Evolutionary conservation across 2,888 invertebrate species (phyloP), one percentile per base, ranked within the genome.

Genomic region (Xylophagus ater): DNA sequence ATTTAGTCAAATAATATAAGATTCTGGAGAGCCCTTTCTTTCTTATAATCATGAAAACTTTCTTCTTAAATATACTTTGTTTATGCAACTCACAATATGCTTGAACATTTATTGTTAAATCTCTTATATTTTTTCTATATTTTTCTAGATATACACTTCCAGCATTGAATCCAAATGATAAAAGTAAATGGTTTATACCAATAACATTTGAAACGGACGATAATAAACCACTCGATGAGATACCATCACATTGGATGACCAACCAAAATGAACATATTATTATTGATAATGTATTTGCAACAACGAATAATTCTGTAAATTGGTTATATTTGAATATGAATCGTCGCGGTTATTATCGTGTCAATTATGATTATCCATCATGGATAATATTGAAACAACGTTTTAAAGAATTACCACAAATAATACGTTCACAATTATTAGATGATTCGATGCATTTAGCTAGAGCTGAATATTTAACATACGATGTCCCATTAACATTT

Each of bases 361-460:
- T 78, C 13, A 78, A 78, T 55, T 79, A 79, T 51, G 78, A 79
- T 50, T 59, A 66, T 40, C 51, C 57, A 8, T 77, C 76, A 42
- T 79, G 79, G 79, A 57, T 67, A 42, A 56, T 66, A 8, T 54
- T 79, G 10, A 68, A 69, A 17, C 58, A 64, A 23, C 66, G 72
- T 3, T 73, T 74, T 31, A 67, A 71, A 52, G 50, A 51, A 2
- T 65, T 84, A 33, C 71, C 76, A 4, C 59, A 70, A 1, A 61
- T 73, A 2, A 76, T 75, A 41, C 64, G 80, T 44, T 79, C 78
- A 0, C 80, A 83, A 53, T 57, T 86, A 10, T 62, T 87, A 23
- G 75, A 78, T 49, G 83, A 86, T 59, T 68, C 77, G 1, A 66
- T 76, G 53, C 70, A 73, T 45, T 58, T 76, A 42, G 72, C 76